Evolutionary conservation across 2,888 invertebrate species (phyloP).

Genomic region (Caenorhabditis sinica): DNA sequence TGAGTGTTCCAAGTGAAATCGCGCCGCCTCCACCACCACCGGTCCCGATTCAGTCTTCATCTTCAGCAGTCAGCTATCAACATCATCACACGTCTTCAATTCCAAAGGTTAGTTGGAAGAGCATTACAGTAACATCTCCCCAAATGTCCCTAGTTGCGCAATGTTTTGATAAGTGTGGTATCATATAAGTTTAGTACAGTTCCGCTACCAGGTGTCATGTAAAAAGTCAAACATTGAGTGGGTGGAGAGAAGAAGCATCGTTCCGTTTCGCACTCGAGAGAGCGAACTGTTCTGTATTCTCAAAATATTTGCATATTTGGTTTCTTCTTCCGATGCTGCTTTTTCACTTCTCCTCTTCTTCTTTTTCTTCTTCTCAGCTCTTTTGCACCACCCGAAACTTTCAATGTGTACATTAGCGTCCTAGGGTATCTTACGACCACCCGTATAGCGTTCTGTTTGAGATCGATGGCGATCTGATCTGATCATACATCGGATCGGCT

Average conservation of each 20-base stretch:
- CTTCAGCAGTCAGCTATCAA: conserved; percentile 53
- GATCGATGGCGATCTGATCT: conserved; percentile 14
- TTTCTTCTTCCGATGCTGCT: conserved; percentile 21
- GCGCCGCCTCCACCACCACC: conserved; percentile 61
- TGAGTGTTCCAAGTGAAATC: conserved; percentile 56
- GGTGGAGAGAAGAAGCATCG: conserved; percentile 23
- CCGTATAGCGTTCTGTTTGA: conserved; percentile 47
- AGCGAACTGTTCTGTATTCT: conserved; percentile 20
- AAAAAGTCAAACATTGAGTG: conserved; percentile 47
- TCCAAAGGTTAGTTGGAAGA: conserved; percentile 48
- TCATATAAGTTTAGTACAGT: conserved; percentile 33
- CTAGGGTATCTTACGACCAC: conserved; percentile 15
- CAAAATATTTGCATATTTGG: conserved; percentile 68
- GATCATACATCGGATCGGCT: conserved; percentile 50
- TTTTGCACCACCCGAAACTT: conserved; percentile 38
- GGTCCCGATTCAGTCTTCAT: conserved; percentile 46
- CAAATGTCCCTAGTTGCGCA: too few relatives aligned
- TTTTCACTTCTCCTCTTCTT: neutral
- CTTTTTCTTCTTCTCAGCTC: conserved; percentile 15
- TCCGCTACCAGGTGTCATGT: conserved; percentile 41
- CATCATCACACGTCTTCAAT: conserved; percentile 62
- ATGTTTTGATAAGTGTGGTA: neutral
- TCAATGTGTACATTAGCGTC: conserved; percentile 44
- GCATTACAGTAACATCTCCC: neutral
- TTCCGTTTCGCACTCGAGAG: conserved; percentile 55